Conservation (phyloP, 2,888 invertebrate genomes). For the Isotomurus palustris region DNA sequence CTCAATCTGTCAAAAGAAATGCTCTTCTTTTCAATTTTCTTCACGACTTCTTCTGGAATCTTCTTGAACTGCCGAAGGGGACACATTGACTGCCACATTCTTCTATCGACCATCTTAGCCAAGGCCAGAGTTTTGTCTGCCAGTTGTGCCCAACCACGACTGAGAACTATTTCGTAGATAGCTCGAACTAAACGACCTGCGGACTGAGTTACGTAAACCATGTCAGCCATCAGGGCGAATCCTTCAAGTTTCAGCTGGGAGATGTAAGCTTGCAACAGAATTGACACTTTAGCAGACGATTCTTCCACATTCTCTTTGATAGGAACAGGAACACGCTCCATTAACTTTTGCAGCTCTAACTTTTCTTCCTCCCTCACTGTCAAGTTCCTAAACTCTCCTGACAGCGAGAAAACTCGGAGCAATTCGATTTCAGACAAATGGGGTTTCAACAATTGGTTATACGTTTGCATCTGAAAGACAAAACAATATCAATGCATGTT, state of each 20-base stretch:
- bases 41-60: constrained; percentile 93
- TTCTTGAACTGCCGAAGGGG: constrained; percentile 94
- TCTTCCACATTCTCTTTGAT: constrained; percentile 97
- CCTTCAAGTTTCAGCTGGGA: constrained; percentile 97
- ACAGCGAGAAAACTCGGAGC: constrained; percentile 95
- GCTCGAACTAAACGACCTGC: constrained; percentile 91
- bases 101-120: constrained; percentile 97
- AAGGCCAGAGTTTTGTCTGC: constrained; percentile 92
- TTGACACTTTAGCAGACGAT: constrained; percentile 93
- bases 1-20: constrained; percentile 91
- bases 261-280: constrained; percentile 89
- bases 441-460: constrained; percentile 92
- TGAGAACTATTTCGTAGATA: constrained; percentile 86
- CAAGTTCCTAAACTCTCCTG: constrained; percentile 90
- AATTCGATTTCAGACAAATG: constrained; percentile 96
- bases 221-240: constrained; percentile 97
- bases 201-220: constrained; percentile 98
- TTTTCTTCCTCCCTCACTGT: constrained; percentile 95
- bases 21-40: constrained; percentile 96
- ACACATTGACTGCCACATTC: constrained; percentile 99
- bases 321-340: constrained; percentile 93
- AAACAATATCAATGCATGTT: background rate
- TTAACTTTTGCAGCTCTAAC: constrained; percentile 89
- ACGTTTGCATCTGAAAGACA: constrained; percentile 73
- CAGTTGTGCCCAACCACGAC: constrained; percentile 91